Evolutionary conservation across 2,888 invertebrate genomes (phyloP), one percentile per base, ranked within the genome.

Genomic region (Torymus aiolomorphi): DNA sequence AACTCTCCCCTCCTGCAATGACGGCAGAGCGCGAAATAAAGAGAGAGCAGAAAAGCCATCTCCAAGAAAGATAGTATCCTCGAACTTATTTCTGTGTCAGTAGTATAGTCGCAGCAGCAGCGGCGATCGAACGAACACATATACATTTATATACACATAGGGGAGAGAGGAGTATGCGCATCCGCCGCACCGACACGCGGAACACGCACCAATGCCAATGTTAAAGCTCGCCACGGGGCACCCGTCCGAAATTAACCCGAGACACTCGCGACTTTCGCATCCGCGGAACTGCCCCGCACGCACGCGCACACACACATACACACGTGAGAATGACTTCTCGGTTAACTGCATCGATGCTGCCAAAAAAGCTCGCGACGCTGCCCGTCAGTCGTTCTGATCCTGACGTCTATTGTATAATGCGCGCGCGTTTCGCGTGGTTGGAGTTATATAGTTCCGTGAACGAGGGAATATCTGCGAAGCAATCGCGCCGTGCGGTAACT

Each of bases 141-240:
- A 31, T 4, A 31, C 5, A 31, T 31, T 5, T 31, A 31, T 3
- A 31, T 31, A 31, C 2, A 31, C 5, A 31, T 31, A 31, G 4
- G 5, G 4, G 5, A 80, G 80, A 80, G 78, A 72, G 78, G 65
- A 76, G 31, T 52, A 70, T 80, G 82, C 82, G 83, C 31, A 31
- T 2, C 31, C 31, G 31, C 31, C 31, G 31, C 31, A 5, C 79
- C 78, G 82, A 73, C 56, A 62, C 31, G 80, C 78, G 74, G 82
- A 83, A 84, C 31, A 31, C 78, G 83, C 77, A 69, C 82, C 85
- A 86, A 86, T 86, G 86, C 83, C 87, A 87, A 86, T 86, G 87
- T 85, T 86, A 85, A 85, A 84, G 67, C 81, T 77, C 71, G 77
- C 76, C 42, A 14, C n/a, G 20, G n/a, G 16, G 12, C 16, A 49